Evolutionary conservation across 2,113 vertebrate genomes (phyloP).

Genomic region (Podarcis muralis): DNA sequence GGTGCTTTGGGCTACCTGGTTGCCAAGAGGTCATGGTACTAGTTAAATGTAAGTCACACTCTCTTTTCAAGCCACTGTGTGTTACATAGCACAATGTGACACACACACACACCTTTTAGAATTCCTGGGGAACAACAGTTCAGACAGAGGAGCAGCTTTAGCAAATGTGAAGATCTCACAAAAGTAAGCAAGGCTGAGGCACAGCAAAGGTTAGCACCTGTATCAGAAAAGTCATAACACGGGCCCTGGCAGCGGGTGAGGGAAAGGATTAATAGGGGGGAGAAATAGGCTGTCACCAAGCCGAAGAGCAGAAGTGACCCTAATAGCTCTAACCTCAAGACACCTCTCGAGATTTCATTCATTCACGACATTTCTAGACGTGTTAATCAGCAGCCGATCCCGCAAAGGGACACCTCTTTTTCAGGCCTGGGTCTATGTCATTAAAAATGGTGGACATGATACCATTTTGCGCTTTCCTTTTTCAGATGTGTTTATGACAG

Average conservation of each 20-base stretch:
- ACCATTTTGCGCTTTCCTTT: neutral
- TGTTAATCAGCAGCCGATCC: neutral
- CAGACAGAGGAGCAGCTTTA: slow-evolving; percentile 11
- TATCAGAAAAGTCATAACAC: neutral
- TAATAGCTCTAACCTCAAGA: neutral
- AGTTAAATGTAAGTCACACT: neutral
- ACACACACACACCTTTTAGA: neutral
- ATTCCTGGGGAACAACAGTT: neutral
- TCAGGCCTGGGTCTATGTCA: no score
- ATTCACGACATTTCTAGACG: neutral
- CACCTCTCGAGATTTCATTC: neutral
- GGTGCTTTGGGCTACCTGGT: neutral
- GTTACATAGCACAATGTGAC: neutral
- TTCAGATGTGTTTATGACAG: neutral
- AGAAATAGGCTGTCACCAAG: neutral
- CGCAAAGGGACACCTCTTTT: neutral
- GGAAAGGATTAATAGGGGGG: neutral
- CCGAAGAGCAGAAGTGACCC: neutral
- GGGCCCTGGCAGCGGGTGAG: neutral
- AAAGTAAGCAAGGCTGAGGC: neutral
- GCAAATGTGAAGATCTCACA: neutral
- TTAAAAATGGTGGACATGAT: neutral
- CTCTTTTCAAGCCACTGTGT: neutral
- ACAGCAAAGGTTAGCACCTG: neutral
- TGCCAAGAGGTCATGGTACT: neutral